Base-by-base conservation (phyloP, 1,140 invertebrate genomes). In the Saccostrea echinata region DNA sequence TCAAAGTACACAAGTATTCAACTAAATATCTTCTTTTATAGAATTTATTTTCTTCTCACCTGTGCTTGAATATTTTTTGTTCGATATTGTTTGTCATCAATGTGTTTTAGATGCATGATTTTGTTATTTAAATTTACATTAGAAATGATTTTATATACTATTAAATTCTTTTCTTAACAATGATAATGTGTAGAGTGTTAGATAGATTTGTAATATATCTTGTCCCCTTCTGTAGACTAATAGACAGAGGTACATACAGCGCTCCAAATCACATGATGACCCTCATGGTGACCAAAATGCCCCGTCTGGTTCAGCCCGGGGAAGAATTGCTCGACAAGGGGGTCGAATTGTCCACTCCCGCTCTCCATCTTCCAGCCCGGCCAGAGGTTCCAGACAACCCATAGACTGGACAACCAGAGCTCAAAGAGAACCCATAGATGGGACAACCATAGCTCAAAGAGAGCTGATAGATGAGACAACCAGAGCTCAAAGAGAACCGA, bases 261-360 rank as follows among this genome's bases (percentile, higher is more conserved):
- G 94, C 68, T 94, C 94, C 21, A 94, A 93, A 88, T 94, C 94
- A 21, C 94, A 94, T 89, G 94, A 94, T 86, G 94, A 94, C 76
- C 94, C 92, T 55, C 90, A 91, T 80, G 89, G 87, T 68, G 93
- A 92, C 85, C 84, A 91, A 61, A 87, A 91, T 64, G 91, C 90
- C 33, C 91, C 91, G 13, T 87, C 90, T 27, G 93, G 93, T 21
- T 92, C 92, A 30, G 92, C 91, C 12, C 82, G 91, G 53, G 92
- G 92, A 30, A 89, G 93, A 24, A 94, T 94, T 80, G 92, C 91
- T 9, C 90, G 93, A 13, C 93, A 94, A 64, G 92, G 92, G 53
- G 92, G 90, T 0, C 86, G 91, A 55, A 92, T 92, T 64, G 90
- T 92, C 1, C 88, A 88, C 52, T 91, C 90, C 71, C 87, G 92